Percentiles rank a stretch among this genome's conserved stretches.
phyloP scores from a whole-genome alignment of 2,888 invertebrate species.

The Steinernema scapterisci region DNA sequence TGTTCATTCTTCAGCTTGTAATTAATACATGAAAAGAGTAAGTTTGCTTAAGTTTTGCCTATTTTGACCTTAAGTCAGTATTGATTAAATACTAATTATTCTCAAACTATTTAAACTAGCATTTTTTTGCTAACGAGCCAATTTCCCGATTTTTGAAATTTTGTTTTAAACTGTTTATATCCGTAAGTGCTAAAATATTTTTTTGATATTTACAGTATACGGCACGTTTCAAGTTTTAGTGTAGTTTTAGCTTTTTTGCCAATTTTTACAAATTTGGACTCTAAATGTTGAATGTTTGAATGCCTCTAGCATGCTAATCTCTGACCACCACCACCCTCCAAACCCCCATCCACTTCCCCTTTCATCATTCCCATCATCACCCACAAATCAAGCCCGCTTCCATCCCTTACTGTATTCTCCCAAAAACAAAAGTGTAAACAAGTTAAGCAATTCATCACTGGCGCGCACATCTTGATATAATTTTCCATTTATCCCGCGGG shows the following conservation, averaged over 20 bases:
- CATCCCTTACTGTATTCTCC: not conserved
- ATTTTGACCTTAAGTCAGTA: not conserved
- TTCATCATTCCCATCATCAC: not conserved
- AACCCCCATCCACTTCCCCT: not conserved
- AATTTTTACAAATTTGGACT: not conserved
- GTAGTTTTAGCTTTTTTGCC: not conserved
- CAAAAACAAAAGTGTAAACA: not conserved
- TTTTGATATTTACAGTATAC: too few species aligned
- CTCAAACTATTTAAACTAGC: not conserved
- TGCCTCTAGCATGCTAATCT: not conserved
- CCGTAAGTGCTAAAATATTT: too few species aligned
- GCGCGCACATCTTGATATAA: constrained; percentile 10
- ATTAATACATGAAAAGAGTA: too few species aligned
- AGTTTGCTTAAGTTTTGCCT: not conserved
- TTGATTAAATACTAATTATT: not conserved
- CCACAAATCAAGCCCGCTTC: not conserved
- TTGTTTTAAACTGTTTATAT: not conserved
- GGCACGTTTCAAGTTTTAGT: too few species aligned
- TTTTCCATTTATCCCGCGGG: not conserved
- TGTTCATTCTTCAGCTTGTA: too few species aligned
- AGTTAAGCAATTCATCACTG: not conserved
- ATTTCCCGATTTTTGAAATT: not conserved
- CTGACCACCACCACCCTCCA: not conserved
- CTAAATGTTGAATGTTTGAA: not conserved
- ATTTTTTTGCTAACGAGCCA: not conserved